These are phyloP conservation scores for Hyalella azteca DNA, from an alignment of 2,888 invertebrate genomes.

Conservation along the genomic window DNA sequence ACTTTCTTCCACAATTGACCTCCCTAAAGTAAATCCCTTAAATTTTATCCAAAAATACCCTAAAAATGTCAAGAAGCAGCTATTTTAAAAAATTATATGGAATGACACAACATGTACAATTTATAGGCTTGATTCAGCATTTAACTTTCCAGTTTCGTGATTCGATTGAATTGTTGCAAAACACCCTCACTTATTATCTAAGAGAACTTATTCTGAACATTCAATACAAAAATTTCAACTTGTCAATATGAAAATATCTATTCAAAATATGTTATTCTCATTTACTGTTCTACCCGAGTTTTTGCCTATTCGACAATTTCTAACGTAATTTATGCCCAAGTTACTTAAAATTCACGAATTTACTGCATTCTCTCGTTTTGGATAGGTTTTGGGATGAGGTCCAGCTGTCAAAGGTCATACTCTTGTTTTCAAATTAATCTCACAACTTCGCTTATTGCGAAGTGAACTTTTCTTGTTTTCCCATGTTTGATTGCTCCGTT, in stretches of 20 bases:
- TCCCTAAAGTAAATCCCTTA: not conserved
- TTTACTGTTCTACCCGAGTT: not conserved
- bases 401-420: constrained; percentile 3
- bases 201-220: not conserved
- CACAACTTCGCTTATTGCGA: not conserved
- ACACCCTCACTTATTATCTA: not conserved
- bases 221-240: no score
- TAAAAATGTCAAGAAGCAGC: not conserved
- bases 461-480: no score
- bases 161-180: not conserved
- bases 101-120: not conserved
- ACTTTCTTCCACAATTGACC: not conserved
- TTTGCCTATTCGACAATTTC: not conserved
- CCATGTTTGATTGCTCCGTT: not conserved
- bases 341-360: not conserved
- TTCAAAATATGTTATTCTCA: not conserved
- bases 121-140: not conserved
- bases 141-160: not conserved
- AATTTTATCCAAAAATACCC: not conserved
- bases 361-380: not conserved
- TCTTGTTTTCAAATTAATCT: not conserved
- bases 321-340: not conserved
- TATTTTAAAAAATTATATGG: not conserved
- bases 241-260: no score
- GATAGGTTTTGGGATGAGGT: not conserved